Evolutionary conservation across 2,113 vertebrate genomes (phyloP), one percentile per base, ranked within the genome.

Genomic region (Grammatotria lemairii): DNA sequence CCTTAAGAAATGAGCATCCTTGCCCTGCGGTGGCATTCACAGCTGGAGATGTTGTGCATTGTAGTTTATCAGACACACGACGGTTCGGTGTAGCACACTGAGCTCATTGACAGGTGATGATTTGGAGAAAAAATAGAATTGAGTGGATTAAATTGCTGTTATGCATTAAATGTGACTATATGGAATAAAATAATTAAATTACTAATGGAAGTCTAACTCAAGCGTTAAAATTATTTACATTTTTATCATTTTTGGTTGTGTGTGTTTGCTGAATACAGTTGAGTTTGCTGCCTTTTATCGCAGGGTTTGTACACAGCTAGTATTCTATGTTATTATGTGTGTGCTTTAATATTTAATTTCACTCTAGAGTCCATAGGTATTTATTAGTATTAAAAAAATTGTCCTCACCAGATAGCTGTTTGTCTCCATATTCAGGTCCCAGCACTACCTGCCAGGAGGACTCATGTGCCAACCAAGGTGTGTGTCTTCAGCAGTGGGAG

Each of bases 401-500:
- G 35, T 45, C 23, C 81, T 90, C 54, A 92, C 75, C 53, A 28
- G 42, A 19, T 68, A 58, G 19, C 5, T 38, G n/a, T 91, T 85
- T 91, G 55, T 92, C 51, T 93, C 94, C 86, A 78, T 89, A 83
- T 23, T 80, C 92, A 99, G 98, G 98, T 35, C 98, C 98, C 79
- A 99, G 98, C 94, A 99, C 98, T 1, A 99, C 98, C 0, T 99
- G 99, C 93, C 98, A 99, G 88, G 99, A 99, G 91, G 98, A 99
- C 90, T 99, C 98, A 0, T 99, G 99, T 68, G 97, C 98, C n/a
- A 99, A 99, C 95, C 98, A 99, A 94, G 99, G 99, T 0, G 98
- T 99, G 89, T 99, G 99, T 94, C 95, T 99, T 1, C 99, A 99
- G 96, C 98, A 99, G 87, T 99, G 99, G 99, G 98, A 99, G 45